Percentiles rank a stretch among this genome's conserved stretches.
These are phyloP conservation scores for Hesperia comma DNA, from an alignment of 2,888 invertebrate genomes.

Conservation along the genomic window DNA sequence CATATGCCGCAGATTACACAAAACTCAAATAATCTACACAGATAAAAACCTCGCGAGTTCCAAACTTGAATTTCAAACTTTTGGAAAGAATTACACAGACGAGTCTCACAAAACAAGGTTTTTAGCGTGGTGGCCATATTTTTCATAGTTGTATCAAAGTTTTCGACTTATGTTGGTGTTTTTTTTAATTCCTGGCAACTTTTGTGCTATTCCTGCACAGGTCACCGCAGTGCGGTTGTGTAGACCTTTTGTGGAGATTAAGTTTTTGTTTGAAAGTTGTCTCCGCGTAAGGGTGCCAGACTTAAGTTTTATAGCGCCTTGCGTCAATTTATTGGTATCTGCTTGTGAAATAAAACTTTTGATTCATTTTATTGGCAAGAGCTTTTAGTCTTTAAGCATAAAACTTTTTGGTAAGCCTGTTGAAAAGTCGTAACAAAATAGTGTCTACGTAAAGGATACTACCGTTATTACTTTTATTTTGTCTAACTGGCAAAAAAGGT, in stretches of 20 bases:
- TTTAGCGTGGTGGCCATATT: slow-evolving; percentile 32
- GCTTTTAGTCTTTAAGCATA: slow-evolving; percentile 13
- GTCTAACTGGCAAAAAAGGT: not conserved
- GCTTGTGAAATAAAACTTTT: slow-evolving; percentile 25
- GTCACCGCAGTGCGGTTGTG: slow-evolving; percentile 44
- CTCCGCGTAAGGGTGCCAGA: slow-evolving; percentile 31
- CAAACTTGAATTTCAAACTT: slow-evolving; percentile 36
- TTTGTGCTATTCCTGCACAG: slow-evolving; percentile 41
- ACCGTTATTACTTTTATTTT: not conserved
- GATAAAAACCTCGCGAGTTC: slow-evolving; percentile 32
- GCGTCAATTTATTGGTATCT: slow-evolving; percentile 31
- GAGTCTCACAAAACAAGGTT: slow-evolving; percentile 33
- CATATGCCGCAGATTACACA: slow-evolving; percentile 37
- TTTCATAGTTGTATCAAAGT: slow-evolving; percentile 36
- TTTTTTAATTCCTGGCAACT: slow-evolving; percentile 40
- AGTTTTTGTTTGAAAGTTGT: slow-evolving; percentile 39
- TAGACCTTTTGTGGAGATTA: slow-evolving; percentile 43
- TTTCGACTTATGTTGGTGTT: slow-evolving; percentile 32
- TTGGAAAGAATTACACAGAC: slow-evolving; percentile 35
- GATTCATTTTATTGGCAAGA: slow-evolving; percentile 23
- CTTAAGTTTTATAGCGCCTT: slow-evolving; percentile 21
- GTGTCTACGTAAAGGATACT: not conserved
- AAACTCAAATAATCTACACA: slow-evolving; percentile 32
- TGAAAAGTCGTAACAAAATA: not conserved
- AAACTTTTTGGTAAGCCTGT: slow-evolving; percentile 14